phyloP scores from a whole-genome alignment of 2,797 vertebrate species.

The Dermochelys coriacea region DNA sequence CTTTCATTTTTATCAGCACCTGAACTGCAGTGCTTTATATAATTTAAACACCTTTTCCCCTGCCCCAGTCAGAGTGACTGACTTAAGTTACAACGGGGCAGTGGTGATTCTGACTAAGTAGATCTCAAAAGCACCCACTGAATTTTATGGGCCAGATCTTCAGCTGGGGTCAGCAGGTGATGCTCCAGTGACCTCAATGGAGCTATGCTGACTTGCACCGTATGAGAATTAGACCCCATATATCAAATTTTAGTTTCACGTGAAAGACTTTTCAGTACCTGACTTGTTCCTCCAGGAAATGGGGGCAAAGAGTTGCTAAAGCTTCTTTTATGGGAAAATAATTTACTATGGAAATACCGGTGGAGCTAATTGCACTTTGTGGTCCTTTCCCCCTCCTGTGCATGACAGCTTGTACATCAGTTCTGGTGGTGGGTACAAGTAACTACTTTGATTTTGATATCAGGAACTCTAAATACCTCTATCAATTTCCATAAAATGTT shows the following conservation, averaged over 20 bases:
- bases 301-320: background rate
- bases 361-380: background rate
- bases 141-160: accelerated
- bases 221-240: background rate
- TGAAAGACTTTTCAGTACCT: background rate
- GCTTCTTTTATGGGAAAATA: background rate
- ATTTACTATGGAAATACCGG: background rate
- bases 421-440: background rate
- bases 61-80: background rate
- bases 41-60: background rate
- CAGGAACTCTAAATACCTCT: conserved; percentile 25
- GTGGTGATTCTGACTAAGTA: background rate
- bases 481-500: background rate
- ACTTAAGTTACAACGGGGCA: background rate
- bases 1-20: background rate
- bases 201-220: background rate
- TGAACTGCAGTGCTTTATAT: accelerated
- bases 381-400: background rate
- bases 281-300: background rate
- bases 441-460: background rate
- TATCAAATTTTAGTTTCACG: background rate
- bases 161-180: background rate
- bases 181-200: background rate
- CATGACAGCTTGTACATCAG: background rate
- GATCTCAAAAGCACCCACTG: background rate